phyloP scores from a whole-genome alignment of 2,797 vertebrate species.

The Chaunax sp. region DNA sequence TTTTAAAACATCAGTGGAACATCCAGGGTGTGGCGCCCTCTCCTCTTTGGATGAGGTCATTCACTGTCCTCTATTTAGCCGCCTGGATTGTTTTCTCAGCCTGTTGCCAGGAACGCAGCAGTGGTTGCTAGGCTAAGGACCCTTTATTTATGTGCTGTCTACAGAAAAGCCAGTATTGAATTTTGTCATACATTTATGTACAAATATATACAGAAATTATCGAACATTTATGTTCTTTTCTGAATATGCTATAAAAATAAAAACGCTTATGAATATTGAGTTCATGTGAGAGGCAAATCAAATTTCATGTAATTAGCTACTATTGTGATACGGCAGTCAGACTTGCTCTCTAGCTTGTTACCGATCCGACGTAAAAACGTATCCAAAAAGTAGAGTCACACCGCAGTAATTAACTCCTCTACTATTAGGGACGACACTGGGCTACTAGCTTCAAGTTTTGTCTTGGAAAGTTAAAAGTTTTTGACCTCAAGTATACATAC shows the following conservation, averaged over 20 bases:
- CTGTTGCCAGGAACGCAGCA: slow-evolving; percentile 69
- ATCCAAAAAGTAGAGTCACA: background rate
- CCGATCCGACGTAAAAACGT: background rate
- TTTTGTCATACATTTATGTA: background rate
- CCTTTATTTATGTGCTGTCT: slow-evolving; percentile 26
- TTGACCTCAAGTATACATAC: no score
- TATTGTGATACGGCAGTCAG: slow-evolving; percentile 55
- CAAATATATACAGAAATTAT: background rate
- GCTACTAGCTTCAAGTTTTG: background rate
- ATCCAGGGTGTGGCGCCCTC: slow-evolving; percentile 2
- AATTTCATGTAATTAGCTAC: background rate
- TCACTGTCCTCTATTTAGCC: background rate
- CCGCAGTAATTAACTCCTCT: background rate
- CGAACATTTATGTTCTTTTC: accelerated
- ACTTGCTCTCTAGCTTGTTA: slow-evolving; percentile 19
- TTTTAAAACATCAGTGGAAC: background rate
- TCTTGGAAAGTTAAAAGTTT: background rate
- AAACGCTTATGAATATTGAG: accelerated
- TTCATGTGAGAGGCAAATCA: accelerated
- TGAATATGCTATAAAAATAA: accelerated
- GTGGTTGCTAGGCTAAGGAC: slow-evolving; percentile 73
- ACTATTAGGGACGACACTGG: background rate
- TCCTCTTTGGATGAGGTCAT: background rate
- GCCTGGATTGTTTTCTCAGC: slow-evolving; percentile 43
- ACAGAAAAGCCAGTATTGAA: slow-evolving; percentile 45